A percentile compares a stretch with the other conserved stretches of the same genome.
Conservation (phyloP, 2,797 vertebrate species). For the Spondyliosoma cantharus region DNA sequence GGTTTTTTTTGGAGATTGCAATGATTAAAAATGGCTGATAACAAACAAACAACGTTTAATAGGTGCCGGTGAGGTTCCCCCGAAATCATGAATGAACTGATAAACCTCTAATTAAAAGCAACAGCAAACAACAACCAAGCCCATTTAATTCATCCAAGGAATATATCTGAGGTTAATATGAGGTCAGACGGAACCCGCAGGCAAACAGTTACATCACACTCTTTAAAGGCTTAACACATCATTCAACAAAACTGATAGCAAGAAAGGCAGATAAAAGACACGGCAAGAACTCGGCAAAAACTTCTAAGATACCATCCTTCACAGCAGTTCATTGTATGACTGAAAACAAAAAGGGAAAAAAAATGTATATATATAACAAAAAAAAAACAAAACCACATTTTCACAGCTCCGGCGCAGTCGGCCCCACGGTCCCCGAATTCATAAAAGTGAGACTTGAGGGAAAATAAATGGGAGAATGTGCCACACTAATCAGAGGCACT, state of each 20-base stretch:
- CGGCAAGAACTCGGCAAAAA: neutral
- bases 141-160: neutral
- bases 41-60: neutral
- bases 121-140: neutral
- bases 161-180: neutral
- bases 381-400: conserved; percentile 53
- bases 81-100: conserved; percentile 15
- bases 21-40: neutral
- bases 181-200: conserved; percentile 6
- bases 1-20: neutral
- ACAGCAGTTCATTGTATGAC: neutral
- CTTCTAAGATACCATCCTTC: neutral
- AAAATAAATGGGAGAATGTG: conserved; percentile 62
- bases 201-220: neutral
- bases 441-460: conserved; percentile 72
- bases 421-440: conserved; percentile 72
- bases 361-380: conserved; percentile 21
- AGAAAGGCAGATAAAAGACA: conserved; percentile 1
- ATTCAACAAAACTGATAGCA: conserved; percentile 14
- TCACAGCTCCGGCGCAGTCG: conserved; percentile 39
- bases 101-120: conserved; percentile 8
- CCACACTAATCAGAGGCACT: conserved; percentile 60
- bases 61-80: neutral
- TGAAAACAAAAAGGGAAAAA: conserved; percentile 26
- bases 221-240: conserved; percentile 7